Conservation (phyloP, 2,888 invertebrate genomes). For the Seladonia tumulorum region DNA sequence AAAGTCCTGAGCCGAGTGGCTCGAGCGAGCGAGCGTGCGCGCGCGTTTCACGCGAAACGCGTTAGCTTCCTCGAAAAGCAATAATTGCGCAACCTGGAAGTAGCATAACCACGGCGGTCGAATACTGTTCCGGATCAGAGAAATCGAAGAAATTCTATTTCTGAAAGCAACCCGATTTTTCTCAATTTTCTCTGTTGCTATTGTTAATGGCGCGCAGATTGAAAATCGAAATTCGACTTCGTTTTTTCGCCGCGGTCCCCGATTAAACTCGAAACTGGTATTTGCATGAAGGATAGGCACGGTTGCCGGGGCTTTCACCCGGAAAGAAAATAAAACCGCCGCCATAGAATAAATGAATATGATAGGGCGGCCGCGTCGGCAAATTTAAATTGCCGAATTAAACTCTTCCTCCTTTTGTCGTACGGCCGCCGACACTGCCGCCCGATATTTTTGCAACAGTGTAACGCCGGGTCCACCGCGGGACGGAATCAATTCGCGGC, state of each 20-base stretch:
- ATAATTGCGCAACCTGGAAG: background rate
- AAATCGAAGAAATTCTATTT: background rate
- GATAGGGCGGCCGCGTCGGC: background rate
- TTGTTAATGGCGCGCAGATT: background rate
- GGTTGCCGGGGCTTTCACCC: constrained; percentile 6
- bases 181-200: background rate
- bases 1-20: constrained; percentile 30
- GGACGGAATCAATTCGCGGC: constrained; percentile 1
- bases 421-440: background rate
- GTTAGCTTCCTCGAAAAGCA: constrained; percentile 17
- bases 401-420: background rate
- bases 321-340: constrained; percentile 5
- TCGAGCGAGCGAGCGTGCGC: background rate
- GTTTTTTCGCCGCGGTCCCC: background rate
- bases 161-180: no score
- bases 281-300: constrained; percentile 14
- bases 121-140: background rate
- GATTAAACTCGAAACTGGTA: constrained; percentile 16
- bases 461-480: background rate
- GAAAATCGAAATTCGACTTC: background rate
- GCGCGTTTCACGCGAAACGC: background rate
- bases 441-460: constrained; percentile 6
- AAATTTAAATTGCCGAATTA: constrained; percentile 20
- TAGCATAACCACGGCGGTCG: background rate
- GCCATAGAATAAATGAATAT: constrained; percentile 20